Conservation (phyloP, 2,888 invertebrate species). For the Dynastes hyllus region DNA sequence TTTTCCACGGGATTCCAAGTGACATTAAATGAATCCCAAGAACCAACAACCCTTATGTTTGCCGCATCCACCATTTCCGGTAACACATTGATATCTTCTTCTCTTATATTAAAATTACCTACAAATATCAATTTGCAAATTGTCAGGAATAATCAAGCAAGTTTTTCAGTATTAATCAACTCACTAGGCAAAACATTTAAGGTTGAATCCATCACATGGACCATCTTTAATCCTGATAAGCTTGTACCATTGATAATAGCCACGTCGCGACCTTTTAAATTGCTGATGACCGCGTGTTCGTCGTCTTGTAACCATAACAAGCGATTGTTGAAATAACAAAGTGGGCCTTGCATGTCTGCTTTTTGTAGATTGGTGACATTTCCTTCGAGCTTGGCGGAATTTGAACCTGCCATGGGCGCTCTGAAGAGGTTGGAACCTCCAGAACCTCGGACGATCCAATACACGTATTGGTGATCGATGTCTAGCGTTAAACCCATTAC, state of each 20-base stretch:
- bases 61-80: constrained; percentile 81
- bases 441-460: constrained; percentile 89
- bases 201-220: constrained; percentile 81
- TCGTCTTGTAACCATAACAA: constrained; percentile 89
- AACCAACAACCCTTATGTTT: constrained; percentile 82
- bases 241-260: constrained; percentile 79
- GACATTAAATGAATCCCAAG: constrained; percentile 87
- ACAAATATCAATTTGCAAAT: constrained; percentile 12
- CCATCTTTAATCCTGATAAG: constrained; percentile 79
- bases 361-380: constrained; percentile 71
- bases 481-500: constrained; percentile 91
- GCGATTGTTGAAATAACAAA: constrained; percentile 87
- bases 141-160: not conserved
- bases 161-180: not conserved
- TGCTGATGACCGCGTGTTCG: constrained; percentile 83
- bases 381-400: constrained; percentile 52
- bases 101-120: constrained; percentile 44
- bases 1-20: constrained; percentile 85
- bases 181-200: constrained; percentile 37
- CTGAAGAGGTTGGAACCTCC: constrained; percentile 84
- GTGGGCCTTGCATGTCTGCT: constrained; percentile 79
- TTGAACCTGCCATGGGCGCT: constrained; percentile 76
- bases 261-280: constrained; percentile 83
- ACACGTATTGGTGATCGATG: constrained; percentile 82
- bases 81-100: constrained; percentile 76